Evolutionary conservation across 2,797 vertebrate species (phyloP), one percentile per base, ranked within the genome.

Genomic region (Danio aesculapii): DNA sequence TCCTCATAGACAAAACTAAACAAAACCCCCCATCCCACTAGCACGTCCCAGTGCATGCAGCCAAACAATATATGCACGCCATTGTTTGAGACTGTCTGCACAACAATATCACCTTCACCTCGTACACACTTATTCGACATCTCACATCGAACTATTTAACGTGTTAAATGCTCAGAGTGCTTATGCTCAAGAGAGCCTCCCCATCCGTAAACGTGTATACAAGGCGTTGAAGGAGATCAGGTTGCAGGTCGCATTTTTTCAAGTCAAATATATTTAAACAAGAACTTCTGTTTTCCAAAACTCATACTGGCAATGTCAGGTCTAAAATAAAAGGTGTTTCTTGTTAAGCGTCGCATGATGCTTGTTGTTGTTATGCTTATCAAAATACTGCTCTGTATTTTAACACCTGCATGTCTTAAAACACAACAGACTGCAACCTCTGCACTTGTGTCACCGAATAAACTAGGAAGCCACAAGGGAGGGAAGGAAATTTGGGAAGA

Each of bases 151-250:
- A 88, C 84, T 71, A 87, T 90, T 87, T 89, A 81, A 89, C 81
- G 89, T 90, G 88, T 85, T 90, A 91, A 92, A 84, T 82, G 83
- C 84, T 73, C 68, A 78, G 83, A 85, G 87, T 84, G 86, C 75
- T 68, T 59, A 87, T 82, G 57, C 84, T 80, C 86, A 66, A 47
- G 75, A 84, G 84, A 75, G 66, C 30, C 41, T 55, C 13, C 16
- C 58, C 49, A 70, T 81, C 61, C 73, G 66, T 77, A 58, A 84
- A 83, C 10, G 67, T 70, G 70, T 84, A 77, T 82, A 82, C 83
- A 74, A 77, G 72, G 81, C 41, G 81, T 80, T 85, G 82, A 86
- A 86, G 66, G 67, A 74, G 69, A 70, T 82, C 74, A 81, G 83
- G 79, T 81, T 83, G 71, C 14, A 79, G 81, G 83, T 86, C 53